Conservation (phyloP, 2,888 invertebrate species). For the Liposcelis brunnea region DNA sequence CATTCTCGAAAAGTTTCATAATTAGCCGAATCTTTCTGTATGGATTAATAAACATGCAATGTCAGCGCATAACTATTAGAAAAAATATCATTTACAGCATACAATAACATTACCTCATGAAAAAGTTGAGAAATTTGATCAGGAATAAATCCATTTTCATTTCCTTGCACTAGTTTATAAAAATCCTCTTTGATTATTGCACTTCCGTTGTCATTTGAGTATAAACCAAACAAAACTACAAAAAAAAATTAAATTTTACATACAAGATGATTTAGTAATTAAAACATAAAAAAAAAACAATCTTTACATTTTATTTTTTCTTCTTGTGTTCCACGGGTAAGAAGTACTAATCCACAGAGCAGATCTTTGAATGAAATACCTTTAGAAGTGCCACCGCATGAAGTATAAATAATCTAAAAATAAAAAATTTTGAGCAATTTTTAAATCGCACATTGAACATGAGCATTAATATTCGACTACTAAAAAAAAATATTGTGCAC, state of each 20-base stretch:
- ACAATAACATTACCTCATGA: conserved; percentile 28
- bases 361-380: conserved; percentile 71
- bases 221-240: conserved; percentile 70
- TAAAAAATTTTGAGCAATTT: conserved; percentile 12
- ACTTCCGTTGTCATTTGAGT: conserved; percentile 62
- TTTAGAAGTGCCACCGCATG: conserved; percentile 67
- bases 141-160: conserved; percentile 30
- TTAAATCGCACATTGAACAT: not conserved
- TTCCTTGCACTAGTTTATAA: conserved; percentile 26
- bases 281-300: not conserved
- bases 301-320: conserved; percentile 60
- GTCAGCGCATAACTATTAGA: no score
- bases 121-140: conserved; percentile 29
- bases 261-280: not conserved
- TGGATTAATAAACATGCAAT: not conserved
- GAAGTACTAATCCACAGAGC: conserved; percentile 66
- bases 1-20: conserved; percentile 59
- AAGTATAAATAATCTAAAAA: conserved; percentile 50
- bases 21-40: conserved; percentile 18
- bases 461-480: not conserved
- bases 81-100: no score
- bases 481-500: conserved; percentile 1
- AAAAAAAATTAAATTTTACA: conserved; percentile 17
- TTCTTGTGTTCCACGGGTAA: conserved; percentile 68
- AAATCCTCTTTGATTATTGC: conserved; percentile 61